Evolutionary conservation across 2,888 invertebrate genomes (phyloP).

Genomic region (Apamea crenata): DNA sequence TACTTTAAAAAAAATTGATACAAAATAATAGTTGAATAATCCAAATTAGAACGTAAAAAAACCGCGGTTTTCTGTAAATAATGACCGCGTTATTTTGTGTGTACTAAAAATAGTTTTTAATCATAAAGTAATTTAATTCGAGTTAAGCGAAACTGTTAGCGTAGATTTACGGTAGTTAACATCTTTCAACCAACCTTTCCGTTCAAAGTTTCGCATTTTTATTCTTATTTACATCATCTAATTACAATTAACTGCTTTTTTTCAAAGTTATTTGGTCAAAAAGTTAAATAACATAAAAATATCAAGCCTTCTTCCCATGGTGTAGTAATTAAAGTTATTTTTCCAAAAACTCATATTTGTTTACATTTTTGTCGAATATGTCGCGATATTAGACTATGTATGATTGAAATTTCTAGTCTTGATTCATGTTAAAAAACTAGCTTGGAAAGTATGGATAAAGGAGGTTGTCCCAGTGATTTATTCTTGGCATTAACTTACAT

Average conservation of each 20-base stretch:
- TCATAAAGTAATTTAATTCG: neutral
- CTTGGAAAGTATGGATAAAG: too few relatives aligned
- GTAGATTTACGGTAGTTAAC: neutral
- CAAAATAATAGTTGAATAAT: too few relatives aligned
- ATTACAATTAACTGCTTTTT: neutral
- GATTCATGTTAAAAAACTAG: neutral
- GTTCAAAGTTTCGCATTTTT: slow-evolving; percentile 12
- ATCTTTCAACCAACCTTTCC: neutral
- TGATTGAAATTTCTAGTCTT: neutral
- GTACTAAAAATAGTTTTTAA: neutral
- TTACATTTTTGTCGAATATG: too few relatives aligned
- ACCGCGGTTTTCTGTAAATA: neutral
- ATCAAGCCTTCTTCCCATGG: too few relatives aligned
- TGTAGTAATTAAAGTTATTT: too few relatives aligned
- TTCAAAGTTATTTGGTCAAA: too few relatives aligned
- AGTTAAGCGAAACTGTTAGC: neutral
- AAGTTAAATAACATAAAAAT: too few relatives aligned
- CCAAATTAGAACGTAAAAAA: neutral
- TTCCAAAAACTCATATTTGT: too few relatives aligned
- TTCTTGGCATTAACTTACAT: too few relatives aligned
- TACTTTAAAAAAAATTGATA: neutral
- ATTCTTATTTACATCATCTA: neutral
- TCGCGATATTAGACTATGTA: too few relatives aligned
- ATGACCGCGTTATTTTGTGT: neutral
- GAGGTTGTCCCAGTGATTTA: too few relatives aligned